A percentile compares a stretch with the other conserved stretches of the same genome.
Evolutionary conservation across 30 jellyfish, hydroid and myxozoan genomes (phyloP).

Genomic region (Pseudorhiza aurosa): DNA sequence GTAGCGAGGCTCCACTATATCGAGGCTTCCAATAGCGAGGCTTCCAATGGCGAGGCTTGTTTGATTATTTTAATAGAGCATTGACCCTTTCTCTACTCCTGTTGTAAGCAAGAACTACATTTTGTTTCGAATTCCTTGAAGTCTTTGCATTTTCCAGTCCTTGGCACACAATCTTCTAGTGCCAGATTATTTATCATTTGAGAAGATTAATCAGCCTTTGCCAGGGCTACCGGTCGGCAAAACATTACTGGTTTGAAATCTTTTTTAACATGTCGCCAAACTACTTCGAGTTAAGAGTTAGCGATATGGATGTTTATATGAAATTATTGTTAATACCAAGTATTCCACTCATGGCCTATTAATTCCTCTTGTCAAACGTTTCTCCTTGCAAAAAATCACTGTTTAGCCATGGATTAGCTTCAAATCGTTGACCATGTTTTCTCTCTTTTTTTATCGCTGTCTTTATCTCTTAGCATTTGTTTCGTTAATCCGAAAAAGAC

Average conservation of each 20-base stretch:
- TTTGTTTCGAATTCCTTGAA: not conserved
- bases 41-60: too few species aligned
- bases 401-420: not conserved
- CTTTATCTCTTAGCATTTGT: too few species aligned
- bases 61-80: too few species aligned
- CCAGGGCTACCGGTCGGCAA: not conserved
- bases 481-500: too few species aligned
- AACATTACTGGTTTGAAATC: not conserved
- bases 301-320: not conserved
- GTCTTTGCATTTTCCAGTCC: not conserved
- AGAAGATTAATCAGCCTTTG: too few species aligned
- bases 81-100: too few species aligned
- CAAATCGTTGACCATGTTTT: not conserved
- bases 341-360: not conserved
- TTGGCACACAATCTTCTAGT: not conserved
- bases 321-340: constrained; percentile 5
- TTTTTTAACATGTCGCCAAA: not conserved
- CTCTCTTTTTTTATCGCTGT: too few species aligned
- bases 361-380: not conserved
- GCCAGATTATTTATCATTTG: too few species aligned
- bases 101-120: too few species aligned
- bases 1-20: too few species aligned
- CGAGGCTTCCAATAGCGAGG: too few species aligned
- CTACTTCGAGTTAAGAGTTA: not conserved
- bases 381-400: not conserved